A percentile compares a stretch with the other conserved stretches of the same genome.
phyloP scores from a whole-genome alignment of 2,888 invertebrate genomes.

The Plagodis pulveraria region DNA sequence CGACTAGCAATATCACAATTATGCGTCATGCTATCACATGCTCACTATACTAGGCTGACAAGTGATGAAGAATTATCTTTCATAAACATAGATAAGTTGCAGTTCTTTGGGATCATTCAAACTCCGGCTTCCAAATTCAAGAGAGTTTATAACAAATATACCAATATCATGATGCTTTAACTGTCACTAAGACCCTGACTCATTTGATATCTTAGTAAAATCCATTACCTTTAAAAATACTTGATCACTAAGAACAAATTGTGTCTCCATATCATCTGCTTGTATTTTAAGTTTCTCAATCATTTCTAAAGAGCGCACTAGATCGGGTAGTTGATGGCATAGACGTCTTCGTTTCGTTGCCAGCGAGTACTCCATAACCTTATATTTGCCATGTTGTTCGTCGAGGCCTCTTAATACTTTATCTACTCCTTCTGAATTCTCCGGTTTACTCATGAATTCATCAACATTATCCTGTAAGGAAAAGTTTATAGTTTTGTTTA shows the following conservation, averaged over 20 bases:
- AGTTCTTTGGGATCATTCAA: too few relatives aligned
- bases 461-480: conserved; percentile 96
- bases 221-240: conserved; percentile 88
- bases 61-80: too few relatives aligned
- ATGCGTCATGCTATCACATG: too few relatives aligned
- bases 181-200: too few relatives aligned
- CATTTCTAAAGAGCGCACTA: conserved; percentile 95
- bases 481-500: conserved; percentile 12
- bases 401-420: conserved; percentile 94
- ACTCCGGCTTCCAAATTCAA: too few relatives aligned
- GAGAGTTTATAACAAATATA: too few relatives aligned
- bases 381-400: conserved; percentile 97
- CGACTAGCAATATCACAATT: too few relatives aligned
- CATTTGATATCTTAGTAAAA: too few relatives aligned
- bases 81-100: too few relatives aligned
- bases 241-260: conserved; percentile 97
- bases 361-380: conserved; percentile 98
- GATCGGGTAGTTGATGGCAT: conserved; percentile 96
- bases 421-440: conserved; percentile 93
- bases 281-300: conserved; percentile 94
- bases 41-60: too few relatives aligned
- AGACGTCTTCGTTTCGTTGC: conserved; percentile 93
- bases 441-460: conserved; percentile 93
- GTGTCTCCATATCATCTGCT: conserved; percentile 92
- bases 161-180: too few relatives aligned